Evolutionary conservation across 1,140 invertebrate species (phyloP), one percentile per base, ranked within the genome.

Genomic region (Ylistrum balloti): DNA sequence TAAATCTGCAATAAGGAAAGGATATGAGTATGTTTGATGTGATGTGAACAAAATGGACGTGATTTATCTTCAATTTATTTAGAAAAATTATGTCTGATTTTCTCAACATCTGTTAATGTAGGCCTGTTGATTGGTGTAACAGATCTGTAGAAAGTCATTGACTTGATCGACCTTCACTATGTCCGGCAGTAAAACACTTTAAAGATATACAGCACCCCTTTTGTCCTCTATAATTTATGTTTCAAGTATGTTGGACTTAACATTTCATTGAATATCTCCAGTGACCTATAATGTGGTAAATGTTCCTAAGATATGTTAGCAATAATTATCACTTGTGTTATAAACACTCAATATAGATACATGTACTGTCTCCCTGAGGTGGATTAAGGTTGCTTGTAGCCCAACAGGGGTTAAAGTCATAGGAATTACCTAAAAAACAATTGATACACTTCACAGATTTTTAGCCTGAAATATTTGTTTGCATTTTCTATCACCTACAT

Each of bases 181-280:
- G 56, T 74, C 56, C 56, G 28, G 56, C n/a, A 28, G 56, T 74
- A 74, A 74, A 74, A 74, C 22, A 28, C 56, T 74, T 74, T 74
- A 74, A 28, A 74, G 2, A 74, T 74, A 1, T 74, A 28, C 56
- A 74, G 56, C 56, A 74, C 56, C n/a, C 22, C 22, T 5, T 74
- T 28, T 74, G 56, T 74, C n/a, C 56, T 5, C 56, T n/a, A 74
- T 74, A 74, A 74, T 74, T 74, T 74, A 74, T 74, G 56, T 74
- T 74, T 74, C 45, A n/a, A 74, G 56, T 74, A 74, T 28, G 17
- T 3, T 74, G 56, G 56, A 74, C 56, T 28, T 74, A 9, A 28
- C 56, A 74, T 74, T 74, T 74, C 56, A 74, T 74, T 74, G 56
- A 74, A 74, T 28, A 7, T 74, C 56, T 74, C n/a, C 56, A 17